Percentiles rank a stretch among this genome's conserved stretches.
These are phyloP conservation scores for Hanleya hanleyi DNA, from an alignment of 2,888 invertebrate genomes.

Conservation along the genomic window DNA sequence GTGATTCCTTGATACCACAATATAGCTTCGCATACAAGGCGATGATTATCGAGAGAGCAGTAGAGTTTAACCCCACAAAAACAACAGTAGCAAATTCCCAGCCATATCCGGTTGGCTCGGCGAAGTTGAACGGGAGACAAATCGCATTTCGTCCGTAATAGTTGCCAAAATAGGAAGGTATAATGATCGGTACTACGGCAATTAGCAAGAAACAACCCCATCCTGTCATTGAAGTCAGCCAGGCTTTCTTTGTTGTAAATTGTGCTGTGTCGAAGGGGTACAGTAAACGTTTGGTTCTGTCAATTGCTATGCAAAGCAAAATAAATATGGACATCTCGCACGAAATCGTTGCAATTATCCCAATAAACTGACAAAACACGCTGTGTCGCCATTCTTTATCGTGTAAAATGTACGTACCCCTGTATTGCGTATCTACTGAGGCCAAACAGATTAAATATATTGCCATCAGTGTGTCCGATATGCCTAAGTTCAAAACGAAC, in stretches of 20 bases:
- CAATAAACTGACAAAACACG: constrained; percentile 77
- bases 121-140: background rate
- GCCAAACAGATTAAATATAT: constrained; percentile 79
- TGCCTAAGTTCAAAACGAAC: constrained; percentile 79
- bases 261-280: constrained; percentile 31
- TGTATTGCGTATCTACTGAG: constrained; percentile 75
- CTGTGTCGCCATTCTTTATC: constrained; percentile 79
- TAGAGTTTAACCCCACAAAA: background rate
- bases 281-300: constrained; percentile 46
- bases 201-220: background rate
- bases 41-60: background rate
- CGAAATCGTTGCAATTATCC: constrained; percentile 72
- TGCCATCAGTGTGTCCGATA: constrained; percentile 80
- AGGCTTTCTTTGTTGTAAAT: background rate
- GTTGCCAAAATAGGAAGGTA: background rate
- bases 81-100: background rate
- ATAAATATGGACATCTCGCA: constrained; percentile 49
- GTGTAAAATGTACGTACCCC: constrained; percentile 78
- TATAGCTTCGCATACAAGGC: background rate
- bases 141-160: background rate
- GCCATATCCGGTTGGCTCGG: background rate
- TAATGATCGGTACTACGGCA: background rate
- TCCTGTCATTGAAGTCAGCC: background rate
- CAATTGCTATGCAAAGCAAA: constrained; percentile 43
- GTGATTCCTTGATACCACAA: background rate